Conservation (phyloP, 2,113 vertebrate species). For the Mystacornis crossleyi region DNA sequence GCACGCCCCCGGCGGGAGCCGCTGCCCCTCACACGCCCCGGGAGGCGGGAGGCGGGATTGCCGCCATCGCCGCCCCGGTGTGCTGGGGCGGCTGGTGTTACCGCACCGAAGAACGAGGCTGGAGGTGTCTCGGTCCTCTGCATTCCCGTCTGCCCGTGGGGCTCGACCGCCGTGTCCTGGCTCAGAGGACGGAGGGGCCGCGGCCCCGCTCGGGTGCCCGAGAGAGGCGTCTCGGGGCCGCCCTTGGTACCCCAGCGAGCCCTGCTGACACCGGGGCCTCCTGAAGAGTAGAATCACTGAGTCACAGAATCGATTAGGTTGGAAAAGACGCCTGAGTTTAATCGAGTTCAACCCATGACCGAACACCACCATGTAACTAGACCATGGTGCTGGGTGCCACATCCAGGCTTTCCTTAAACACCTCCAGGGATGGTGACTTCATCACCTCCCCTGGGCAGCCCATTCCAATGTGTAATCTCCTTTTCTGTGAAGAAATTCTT, state of each 20-base stretch:
- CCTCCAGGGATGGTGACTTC: not conserved
- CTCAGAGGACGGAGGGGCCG: too few species aligned
- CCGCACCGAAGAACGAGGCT: fast-evolving
- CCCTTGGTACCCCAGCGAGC: too few species aligned
- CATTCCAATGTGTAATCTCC: not conserved
- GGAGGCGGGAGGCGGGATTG: fast-evolving
- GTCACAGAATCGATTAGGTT: not conserved
- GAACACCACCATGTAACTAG: not conserved
- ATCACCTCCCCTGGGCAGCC: too few species aligned
- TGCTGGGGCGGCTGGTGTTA: fast-evolving
- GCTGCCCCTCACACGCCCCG: fast-evolving
- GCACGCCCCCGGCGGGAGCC: fast-evolving
- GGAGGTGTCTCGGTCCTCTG: too few species aligned
- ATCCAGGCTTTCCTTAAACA: not conserved
- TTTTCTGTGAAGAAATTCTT: not conserved
- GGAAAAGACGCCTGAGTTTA: not conserved
- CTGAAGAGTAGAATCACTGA: not conserved
- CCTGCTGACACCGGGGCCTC: not conserved
- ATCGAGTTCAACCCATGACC: not conserved
- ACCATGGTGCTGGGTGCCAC: not conserved
- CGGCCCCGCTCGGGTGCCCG: not conserved
- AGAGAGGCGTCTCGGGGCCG: too few species aligned
- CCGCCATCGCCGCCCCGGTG: fast-evolving
- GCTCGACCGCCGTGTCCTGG: not conserved
- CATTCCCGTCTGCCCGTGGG: not conserved